Base-by-base conservation (phyloP, 1,140 invertebrate genomes). In the Cotesia typhae region DNA sequence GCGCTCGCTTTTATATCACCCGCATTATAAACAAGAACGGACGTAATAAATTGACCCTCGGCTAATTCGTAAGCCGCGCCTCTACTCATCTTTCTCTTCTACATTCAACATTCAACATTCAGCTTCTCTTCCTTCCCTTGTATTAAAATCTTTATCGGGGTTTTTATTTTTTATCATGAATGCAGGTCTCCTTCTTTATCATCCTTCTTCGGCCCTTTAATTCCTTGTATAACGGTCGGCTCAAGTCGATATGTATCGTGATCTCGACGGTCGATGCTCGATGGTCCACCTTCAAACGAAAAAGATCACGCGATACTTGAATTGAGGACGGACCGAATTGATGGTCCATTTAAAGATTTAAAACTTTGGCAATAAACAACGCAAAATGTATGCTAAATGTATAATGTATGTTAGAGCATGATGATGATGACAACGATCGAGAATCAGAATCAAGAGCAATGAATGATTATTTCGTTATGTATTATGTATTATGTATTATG, bases 1-100 rank as follows among this genome's bases (percentile, higher is more conserved):
- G 17, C 70, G 53, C 51, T 67, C 64, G 72, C 70, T 76, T 73
- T 60, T 76, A 71, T 76, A 74, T 71, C 70, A 76, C 67, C 47
- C 72, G 67, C 71, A 70, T 77, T 71, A 73, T 73, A 75, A 75
- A 77, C 73, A 67, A 65, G 37, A 10, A 35, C 57, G 74, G 65
- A 76, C 67, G 67, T 72, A 73, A 77, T 80, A 77, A 79, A 79
- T 80, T 76, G 66, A 73, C 61, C 60, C 67, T 63, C 71, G 61
- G 75, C 75, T 78, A 77, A 79, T 80, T 79, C 74, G 68, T 70
- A 67, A 67, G 67, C 75, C 76, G 67, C 65, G 64, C 68, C 71
- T 71, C 71, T 20, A 69, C 55, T 20, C 55, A 41, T 28, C 28
- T 38, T 41, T 55, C 28, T 55, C 53, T 47, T 47, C 17, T 17